Percentiles rank a stretch among this genome's conserved stretches.
Evolutionary conservation across 2,797 vertebrate genomes (phyloP).

Genomic region (Notoglanidium macrostoma): DNA sequence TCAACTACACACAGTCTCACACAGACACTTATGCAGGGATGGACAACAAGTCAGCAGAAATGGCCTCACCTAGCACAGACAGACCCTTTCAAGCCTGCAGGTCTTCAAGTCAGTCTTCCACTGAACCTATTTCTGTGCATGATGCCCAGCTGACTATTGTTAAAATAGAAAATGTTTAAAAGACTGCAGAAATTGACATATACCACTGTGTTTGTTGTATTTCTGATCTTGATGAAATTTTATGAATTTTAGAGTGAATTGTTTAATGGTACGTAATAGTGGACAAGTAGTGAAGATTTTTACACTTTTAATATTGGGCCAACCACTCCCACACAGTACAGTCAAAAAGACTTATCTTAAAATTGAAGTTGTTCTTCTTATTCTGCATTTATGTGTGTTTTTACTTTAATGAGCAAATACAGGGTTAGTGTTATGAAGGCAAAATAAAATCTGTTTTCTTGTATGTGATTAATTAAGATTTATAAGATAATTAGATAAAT

Average conservation of each 20-base stretch:
- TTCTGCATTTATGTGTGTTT: slow-evolving; percentile 8
- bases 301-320: neutral
- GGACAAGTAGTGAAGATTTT: neutral
- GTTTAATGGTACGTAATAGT: slow-evolving; percentile 10
- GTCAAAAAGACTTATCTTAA: neutral
- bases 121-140: slow-evolving; percentile 61
- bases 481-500: too few relatives aligned
- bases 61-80: slow-evolving; percentile 61
- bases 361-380: neutral
- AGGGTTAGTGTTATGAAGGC: slow-evolving; percentile 8
- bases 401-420: neutral
- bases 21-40: slow-evolving; percentile 64
- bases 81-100: slow-evolving; percentile 68
- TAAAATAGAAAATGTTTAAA: slow-evolving; percentile 83
- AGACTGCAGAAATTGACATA: neutral
- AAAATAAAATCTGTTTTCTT: slow-evolving; percentile 28
- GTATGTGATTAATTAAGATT: neutral
- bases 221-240: slow-evolving; percentile 4
- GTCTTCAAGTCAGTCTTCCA: slow-evolving; percentile 57
- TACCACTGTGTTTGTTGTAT: neutral
- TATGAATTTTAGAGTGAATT: neutral
- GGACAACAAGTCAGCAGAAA: slow-evolving; percentile 65
- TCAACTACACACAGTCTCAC: slow-evolving; percentile 66
- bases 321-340: neutral
- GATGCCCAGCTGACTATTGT: slow-evolving; percentile 78